phyloP scores from a whole-genome alignment of 2,888 invertebrate genomes.

The Polietes domitor region DNA sequence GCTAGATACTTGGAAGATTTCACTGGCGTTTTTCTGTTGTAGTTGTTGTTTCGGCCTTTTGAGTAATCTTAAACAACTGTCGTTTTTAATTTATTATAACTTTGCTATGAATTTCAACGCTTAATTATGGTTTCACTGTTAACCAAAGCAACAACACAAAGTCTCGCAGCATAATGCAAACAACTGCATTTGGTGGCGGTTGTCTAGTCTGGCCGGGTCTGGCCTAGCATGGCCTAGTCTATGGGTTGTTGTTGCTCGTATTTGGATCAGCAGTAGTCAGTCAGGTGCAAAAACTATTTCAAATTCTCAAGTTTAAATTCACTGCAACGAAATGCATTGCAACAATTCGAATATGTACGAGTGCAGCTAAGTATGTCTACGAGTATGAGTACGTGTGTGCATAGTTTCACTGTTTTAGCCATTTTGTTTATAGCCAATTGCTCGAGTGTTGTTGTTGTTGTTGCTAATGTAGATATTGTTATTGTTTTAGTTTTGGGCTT shows the following conservation, averaged over 20 bases:
- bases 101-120: constrained; percentile 63
- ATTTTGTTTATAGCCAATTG: neutral
- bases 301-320: constrained; percentile 40
- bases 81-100: constrained; percentile 62
- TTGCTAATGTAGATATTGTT: neutral
- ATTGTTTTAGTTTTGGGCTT: neutral
- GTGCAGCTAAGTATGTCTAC: neutral
- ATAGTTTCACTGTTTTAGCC: neutral
- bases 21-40: neutral
- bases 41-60: constrained; percentile 1
- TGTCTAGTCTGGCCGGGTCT: constrained; percentile 25
- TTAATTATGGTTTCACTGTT: constrained; percentile 63
- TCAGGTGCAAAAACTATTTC: constrained; percentile 60
- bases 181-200: constrained; percentile 1
- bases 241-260: neutral
- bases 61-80: constrained; percentile 62
- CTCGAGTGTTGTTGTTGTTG: neutral
- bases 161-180: neutral
- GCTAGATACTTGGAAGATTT: constrained; percentile 3
- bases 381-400: neutral
- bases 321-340: neutral
- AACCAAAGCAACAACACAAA: neutral
- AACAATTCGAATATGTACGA: neutral
- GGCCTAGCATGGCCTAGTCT: neutral
- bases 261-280: constrained; percentile 51